Evolutionary conservation across 2,113 vertebrate genomes (phyloP), one percentile per base, ranked within the genome.

Genomic region (Hemibates koningsi): DNA sequence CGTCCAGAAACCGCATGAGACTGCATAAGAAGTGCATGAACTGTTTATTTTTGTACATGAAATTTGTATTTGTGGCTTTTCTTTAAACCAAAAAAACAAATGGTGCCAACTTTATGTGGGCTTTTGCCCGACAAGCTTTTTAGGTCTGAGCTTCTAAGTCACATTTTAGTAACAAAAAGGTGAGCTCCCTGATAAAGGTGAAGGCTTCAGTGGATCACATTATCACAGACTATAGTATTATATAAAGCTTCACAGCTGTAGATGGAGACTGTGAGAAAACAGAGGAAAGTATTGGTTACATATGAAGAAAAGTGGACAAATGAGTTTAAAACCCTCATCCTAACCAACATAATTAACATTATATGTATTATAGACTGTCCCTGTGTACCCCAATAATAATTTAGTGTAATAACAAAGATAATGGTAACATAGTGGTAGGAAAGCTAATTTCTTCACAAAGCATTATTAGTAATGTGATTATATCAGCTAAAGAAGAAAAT

Each of bases 111-210:
- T 61, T 88, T 79, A 32, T 68, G 17, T 88, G 86, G 87, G 79
- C 84, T 90, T 87, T 90, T 43, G 59, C 48, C 82, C 43, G 80
- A 88, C 82, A 90, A 84, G 63, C 61, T n/a, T 83, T 76, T 88
- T 14, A 68, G 68, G 29, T 82, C 45, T 48, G 52, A 86, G 81
- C 57, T 86, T 83, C 81, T 45, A 86, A 86, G 81, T 82, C 86
- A 53, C 52, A 36, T 88, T 88, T 80, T 85, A 66, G n/a, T 21
- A 11, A n/a, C 36, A 78, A n/a, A 50, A 48, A 45, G 16, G 48
- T 71, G 19, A 84, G 52, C 43, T 34, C 52, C 27, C 81, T 88
- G 54, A 78, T 56, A 45, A 68, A 83, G 61, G 79, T 86, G 27
- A 80, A 16, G 3, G 17, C 9, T 73, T 85, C 73, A 57, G 5